Conservation (phyloP, 2,888 invertebrate species). For the Sinodicranocentrus sp. region DNA sequence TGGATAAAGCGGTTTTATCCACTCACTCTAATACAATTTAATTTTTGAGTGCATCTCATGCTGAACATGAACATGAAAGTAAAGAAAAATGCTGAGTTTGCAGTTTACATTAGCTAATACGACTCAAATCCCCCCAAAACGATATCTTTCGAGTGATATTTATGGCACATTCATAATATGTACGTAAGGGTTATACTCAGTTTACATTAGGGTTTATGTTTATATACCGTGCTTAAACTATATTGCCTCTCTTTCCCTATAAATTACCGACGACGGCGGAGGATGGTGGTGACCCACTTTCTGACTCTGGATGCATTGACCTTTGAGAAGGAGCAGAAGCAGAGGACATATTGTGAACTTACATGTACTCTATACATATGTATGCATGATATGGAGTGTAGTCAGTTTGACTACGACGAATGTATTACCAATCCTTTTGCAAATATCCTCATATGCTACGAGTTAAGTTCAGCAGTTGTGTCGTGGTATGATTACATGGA, state of each 20-base stretch:
- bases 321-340: constrained; percentile 70
- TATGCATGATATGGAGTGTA: constrained; percentile 38
- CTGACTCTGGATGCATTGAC: constrained; percentile 75
- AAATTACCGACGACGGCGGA: constrained; percentile 46
- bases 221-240: not conserved
- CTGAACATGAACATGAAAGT: constrained; percentile 7
- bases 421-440: no score
- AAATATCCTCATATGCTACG: no score
- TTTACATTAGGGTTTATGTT: constrained; percentile 10
- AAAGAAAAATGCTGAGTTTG: constrained; percentile 25
- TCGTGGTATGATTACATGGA: no score
- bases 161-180: constrained; percentile 5
- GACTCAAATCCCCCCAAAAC: not conserved
- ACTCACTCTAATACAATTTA: not conserved
- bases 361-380: not conserved
- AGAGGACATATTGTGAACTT: constrained; percentile 41
- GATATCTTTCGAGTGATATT: constrained; percentile 16
- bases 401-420: no score
- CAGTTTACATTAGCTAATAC: constrained; percentile 6
- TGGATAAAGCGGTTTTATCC: not conserved
- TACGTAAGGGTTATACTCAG: constrained; percentile 1
- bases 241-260: constrained; percentile 21
- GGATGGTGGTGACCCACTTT: constrained; percentile 74
- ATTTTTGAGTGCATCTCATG: constrained; percentile 28
- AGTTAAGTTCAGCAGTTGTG: no score